Evolutionary conservation across 2,113 vertebrate genomes (phyloP), one percentile per base, ranked within the genome.

Genomic region (Syngnathus floridae): DNA sequence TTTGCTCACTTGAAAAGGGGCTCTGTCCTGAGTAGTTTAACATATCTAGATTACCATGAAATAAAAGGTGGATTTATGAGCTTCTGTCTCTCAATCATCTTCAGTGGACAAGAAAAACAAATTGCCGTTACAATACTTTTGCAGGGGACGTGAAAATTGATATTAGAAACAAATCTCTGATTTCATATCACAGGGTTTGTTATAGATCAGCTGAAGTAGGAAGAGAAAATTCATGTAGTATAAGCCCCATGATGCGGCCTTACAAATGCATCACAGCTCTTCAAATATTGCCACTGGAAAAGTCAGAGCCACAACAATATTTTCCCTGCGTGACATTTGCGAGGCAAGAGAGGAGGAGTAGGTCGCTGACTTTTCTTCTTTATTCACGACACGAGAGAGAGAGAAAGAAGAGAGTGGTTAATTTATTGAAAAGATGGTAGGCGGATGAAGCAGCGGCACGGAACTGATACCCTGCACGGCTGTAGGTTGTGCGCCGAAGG

Each of bases 371-470:
- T 61, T 26, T 61, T 26, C 59, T 78, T 58, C 85, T 85, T 87
- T 84, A 80, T 86, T 87, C 87, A 83, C 75, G 67, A 83, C 84
- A 79, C 64, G 38, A 55, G 54, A 52, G 80, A 64, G 31, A 55
- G 54, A 52, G 79, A 64, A 16, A 78, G 76, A 75, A 79, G 86
- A 86, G 85, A 88, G 84, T 75, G 88, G 83, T 88, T 90, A 87
- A 91, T 89, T 91, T 88, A 89, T 88, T 82, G 86, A 88, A 88
- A 86, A 90, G 84, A 84, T 87, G 86, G 81, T 84, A 86, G 88
- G 88, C 86, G 87, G 84, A 87, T 70, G 73, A 75, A 76, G 86
- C 87, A 82, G 84, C 69, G 78, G 86, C 67, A 88, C 72, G 85
- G 91, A 91, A 90, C 89, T 84, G 85, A 89, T 89, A 90, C 84